Evolutionary conservation across 1,140 invertebrate genomes (phyloP).

Genomic region (Diprion similis): DNA sequence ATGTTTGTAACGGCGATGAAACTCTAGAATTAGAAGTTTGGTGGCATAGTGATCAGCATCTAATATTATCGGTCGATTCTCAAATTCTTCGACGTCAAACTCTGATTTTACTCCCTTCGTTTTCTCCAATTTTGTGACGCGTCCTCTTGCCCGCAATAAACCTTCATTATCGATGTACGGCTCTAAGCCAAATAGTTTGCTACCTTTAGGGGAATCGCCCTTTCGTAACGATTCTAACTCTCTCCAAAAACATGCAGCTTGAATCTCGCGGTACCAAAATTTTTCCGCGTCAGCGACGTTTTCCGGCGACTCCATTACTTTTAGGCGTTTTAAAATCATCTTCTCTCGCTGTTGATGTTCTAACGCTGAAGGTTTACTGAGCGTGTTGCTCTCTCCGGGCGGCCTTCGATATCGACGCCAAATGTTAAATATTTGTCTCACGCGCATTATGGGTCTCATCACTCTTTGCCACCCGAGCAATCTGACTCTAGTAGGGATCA

Average conservation of each 20-base stretch:
- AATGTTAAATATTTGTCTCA: no score
- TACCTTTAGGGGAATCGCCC: background rate
- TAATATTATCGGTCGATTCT: no score
- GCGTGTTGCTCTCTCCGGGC: no score
- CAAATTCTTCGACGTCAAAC: no score
- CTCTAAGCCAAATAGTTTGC: background rate
- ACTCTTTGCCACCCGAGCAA: no score
- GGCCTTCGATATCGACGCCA: no score
- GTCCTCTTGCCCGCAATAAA: slow-evolving; percentile 20
- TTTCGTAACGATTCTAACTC: slow-evolving; percentile 5
- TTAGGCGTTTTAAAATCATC: background rate
- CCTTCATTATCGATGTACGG: slow-evolving; percentile 17
- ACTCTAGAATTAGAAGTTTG: slow-evolving; percentile 23
- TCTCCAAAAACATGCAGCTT: slow-evolving; percentile 14
- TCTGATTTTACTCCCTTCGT: no score
- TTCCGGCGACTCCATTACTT: background rate
- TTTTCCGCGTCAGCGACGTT: slow-evolving; percentile 9
- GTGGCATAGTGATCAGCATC: slow-evolving; percentile 28
- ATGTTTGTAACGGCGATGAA: slow-evolving; percentile 29
- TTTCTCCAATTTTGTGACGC: background rate
- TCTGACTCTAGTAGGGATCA: no score
- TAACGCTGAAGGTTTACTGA: no score
- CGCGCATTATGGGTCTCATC: no score
- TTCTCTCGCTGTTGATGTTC: background rate
- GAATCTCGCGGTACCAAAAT: background rate